These are phyloP conservation scores for Lagodon rhomboides DNA, from an alignment of 2,797 vertebrate genomes.

Conservation along the genomic window DNA sequence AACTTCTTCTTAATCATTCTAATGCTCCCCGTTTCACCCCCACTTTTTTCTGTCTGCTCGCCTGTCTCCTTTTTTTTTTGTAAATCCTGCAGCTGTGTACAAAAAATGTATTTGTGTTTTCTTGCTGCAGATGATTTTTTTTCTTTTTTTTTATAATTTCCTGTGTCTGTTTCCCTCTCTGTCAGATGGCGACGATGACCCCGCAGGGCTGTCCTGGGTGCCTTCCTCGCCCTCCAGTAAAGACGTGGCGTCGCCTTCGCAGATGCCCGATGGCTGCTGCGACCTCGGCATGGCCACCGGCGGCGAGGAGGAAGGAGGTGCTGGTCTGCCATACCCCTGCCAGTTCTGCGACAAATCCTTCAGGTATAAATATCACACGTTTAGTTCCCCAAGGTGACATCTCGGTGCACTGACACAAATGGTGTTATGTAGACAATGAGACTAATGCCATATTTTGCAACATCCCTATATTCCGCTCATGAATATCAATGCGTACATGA, in stretches of 20 bases:
- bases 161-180: conserved; percentile 63
- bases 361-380: conserved; percentile 70
- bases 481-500: conserved; percentile 49
- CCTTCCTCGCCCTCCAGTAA: conserved; percentile 99
- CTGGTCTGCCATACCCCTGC: conserved; percentile 98
- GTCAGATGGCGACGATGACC: conserved; percentile 99
- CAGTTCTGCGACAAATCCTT: conserved; percentile 99
- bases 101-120: conserved; percentile 7
- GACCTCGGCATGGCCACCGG: conserved; percentile 94
- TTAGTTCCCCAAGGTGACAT: neutral
- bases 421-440: neutral
- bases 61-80: conserved; percentile 57
- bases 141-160: neutral
- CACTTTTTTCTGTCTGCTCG: conserved; percentile 37
- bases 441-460: conserved; percentile 27
- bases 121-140: conserved; percentile 1
- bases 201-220: conserved; percentile 96
- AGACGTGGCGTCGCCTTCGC: conserved; percentile 98
- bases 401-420: neutral
- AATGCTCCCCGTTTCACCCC: conserved; percentile 68
- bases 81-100: conserved; percentile 44
- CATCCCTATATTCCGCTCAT: conserved; percentile 29
- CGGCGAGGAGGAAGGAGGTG: conserved; percentile 97
- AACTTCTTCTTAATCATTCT: conserved; percentile 74
- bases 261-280: conserved; percentile 98